phyloP scores from a whole-genome alignment of 2,113 vertebrate species.

The Microtus pennsylvanicus region DNA sequence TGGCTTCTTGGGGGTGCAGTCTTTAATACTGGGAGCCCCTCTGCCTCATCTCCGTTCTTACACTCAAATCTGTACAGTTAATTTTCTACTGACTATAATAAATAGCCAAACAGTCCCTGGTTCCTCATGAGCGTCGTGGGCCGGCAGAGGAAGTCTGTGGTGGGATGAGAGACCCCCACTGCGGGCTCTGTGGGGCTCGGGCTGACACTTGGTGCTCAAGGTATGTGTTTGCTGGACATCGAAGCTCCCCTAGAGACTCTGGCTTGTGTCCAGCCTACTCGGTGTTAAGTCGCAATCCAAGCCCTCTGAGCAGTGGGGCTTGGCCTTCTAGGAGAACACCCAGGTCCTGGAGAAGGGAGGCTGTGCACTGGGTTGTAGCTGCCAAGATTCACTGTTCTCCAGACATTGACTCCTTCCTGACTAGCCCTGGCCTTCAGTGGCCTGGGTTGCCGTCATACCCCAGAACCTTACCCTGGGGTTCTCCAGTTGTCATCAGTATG shows the following conservation, averaged over 20 bases:
- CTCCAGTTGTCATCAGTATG: background rate
- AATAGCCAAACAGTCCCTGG: conserved; percentile 61
- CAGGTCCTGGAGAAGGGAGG: background rate
- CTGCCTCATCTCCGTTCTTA: background rate
- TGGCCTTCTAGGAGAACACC: background rate
- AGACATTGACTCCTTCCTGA: background rate
- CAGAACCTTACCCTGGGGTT: background rate
- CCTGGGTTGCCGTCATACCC: background rate
- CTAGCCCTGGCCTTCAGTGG: background rate
- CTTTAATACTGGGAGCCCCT: background rate
- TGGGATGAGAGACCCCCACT: background rate
- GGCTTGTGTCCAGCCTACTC: background rate
- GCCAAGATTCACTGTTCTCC: background rate
- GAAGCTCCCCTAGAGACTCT: background rate
- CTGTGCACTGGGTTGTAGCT: background rate
- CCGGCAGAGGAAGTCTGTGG: background rate
- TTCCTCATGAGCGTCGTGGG: background rate
- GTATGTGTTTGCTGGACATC: background rate
- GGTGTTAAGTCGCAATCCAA: background rate
- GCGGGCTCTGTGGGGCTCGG: background rate
- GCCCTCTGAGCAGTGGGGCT: background rate
- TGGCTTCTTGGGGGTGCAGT: background rate
- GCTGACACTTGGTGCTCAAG: background rate
- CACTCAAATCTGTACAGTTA: conserved; percentile 56
- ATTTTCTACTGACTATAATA: conserved; percentile 78